phyloP scores from a whole-genome alignment of 2,797 vertebrate species.

The Gastrophryne carolinensis region DNA sequence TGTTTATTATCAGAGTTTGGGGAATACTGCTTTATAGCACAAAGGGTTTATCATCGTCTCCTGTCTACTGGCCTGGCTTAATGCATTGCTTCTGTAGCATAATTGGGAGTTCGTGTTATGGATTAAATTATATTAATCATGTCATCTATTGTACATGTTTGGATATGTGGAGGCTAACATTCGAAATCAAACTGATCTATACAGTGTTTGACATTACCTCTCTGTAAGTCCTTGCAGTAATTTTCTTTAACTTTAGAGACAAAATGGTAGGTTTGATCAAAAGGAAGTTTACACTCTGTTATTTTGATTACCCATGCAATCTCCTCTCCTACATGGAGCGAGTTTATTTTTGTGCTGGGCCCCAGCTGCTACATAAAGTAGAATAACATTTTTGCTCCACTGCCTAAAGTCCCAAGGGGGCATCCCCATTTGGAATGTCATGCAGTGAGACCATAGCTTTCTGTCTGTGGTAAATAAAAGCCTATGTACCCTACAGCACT shows the following conservation, averaged over 20 bases:
- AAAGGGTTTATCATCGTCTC: constrained; percentile 20
- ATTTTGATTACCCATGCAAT: background rate
- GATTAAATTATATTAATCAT: background rate
- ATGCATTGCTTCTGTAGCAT: background rate
- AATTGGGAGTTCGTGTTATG: background rate
- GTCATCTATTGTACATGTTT: background rate
- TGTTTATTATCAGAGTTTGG: constrained; percentile 44
- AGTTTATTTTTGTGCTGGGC: background rate
- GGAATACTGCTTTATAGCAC: constrained; percentile 39
- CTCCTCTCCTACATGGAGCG: background rate
- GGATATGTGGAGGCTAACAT: background rate
- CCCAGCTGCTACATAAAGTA: too few species aligned
- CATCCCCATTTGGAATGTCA: too few species aligned
- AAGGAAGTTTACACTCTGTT: too few species aligned
- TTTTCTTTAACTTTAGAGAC: too few species aligned
- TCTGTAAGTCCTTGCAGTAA: too few species aligned
- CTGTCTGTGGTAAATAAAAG: too few species aligned
- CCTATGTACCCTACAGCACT: too few species aligned
- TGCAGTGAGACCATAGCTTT: too few species aligned
- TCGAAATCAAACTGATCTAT: background rate
- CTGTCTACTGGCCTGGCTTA: background rate
- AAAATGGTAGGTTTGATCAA: too few species aligned
- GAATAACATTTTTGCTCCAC: too few species aligned
- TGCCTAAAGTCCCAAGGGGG: too few species aligned
- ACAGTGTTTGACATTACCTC: background rate